Evolutionary conservation across 2,888 invertebrate species (phyloP).

Genomic region (Drepana falcataria): DNA sequence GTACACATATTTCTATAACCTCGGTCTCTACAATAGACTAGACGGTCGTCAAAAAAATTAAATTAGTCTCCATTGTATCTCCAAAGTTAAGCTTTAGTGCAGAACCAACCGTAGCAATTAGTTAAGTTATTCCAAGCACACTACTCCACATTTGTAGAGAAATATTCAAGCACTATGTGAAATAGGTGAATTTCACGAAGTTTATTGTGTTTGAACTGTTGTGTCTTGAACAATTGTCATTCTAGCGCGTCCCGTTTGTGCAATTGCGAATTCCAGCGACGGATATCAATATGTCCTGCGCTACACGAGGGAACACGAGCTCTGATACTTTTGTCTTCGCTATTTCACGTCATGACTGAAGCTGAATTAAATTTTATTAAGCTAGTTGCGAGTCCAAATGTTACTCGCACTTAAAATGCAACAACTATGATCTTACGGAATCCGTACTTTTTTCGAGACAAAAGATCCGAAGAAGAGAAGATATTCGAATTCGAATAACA

Average conservation of each 20-base stretch:
- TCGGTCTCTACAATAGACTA: too few relatives aligned
- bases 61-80: too few relatives aligned
- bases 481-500: too few relatives aligned
- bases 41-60: too few relatives aligned
- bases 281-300: conserved; percentile 38
- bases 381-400: too few relatives aligned
- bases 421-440: too few relatives aligned
- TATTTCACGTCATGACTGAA: not conserved
- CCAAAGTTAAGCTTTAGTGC: not conserved
- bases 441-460: too few relatives aligned
- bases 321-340: not conserved
- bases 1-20: too few relatives aligned
- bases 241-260: conserved; percentile 29
- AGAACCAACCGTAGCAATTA: conserved; percentile 12
- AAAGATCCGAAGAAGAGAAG: too few relatives aligned
- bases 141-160: conserved; percentile 13
- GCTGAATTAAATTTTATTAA: too few relatives aligned
- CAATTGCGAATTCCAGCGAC: conserved; percentile 41
- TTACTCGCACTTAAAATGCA: too few relatives aligned
- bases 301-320: conserved; percentile 12
- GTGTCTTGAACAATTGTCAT: conserved; percentile 34
- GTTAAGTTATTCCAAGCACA: conserved; percentile 14
- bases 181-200: conserved; percentile 31
- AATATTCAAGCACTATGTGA: conserved; percentile 22
- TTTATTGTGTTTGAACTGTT: conserved; percentile 37